These are phyloP conservation scores for Mongoloraphidia duomilia DNA, from an alignment of 2,888 invertebrate genomes.

Conservation along the genomic window DNA sequence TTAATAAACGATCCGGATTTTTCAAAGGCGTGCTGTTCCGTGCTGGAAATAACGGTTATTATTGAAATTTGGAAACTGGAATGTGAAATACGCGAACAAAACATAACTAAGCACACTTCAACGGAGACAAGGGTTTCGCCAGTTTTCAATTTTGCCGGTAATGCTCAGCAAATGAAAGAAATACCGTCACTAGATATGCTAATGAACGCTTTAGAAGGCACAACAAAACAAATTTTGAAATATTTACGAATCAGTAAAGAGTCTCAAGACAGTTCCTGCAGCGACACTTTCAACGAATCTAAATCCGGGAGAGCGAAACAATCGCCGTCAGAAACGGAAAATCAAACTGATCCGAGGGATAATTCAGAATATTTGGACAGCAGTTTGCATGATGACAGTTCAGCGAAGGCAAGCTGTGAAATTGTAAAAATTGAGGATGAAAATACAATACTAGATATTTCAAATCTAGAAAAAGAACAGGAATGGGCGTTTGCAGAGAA, in stretches of 20 bases:
- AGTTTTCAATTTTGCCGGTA: no score
- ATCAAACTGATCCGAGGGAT: no score
- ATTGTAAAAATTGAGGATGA: no score
- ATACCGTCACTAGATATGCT: constrained; percentile 4
- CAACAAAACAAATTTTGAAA: neutral
- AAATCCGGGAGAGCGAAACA: no score
- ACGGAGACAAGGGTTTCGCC: neutral
- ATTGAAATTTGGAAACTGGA: constrained; percentile 40
- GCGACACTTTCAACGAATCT: no score
- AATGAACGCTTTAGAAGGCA: constrained; percentile 1
- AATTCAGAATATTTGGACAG: no score
- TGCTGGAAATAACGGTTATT: constrained; percentile 43
- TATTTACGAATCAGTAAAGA: neutral
- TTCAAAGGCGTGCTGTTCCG: constrained; percentile 41
- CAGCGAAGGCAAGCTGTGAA: no score
- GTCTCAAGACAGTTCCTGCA: neutral
- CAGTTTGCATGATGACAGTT: no score
- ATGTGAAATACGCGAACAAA: constrained; percentile 21
- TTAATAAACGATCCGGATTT: constrained; percentile 38
- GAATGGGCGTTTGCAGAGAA: no score
- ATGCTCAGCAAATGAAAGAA: constrained; percentile 2
- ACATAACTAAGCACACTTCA: neutral
- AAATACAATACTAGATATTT: no score
- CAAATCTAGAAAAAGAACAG: no score
- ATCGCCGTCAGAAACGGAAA: no score